These are phyloP conservation scores for Porphyrio hochstetteri DNA, from an alignment of 2,113 vertebrate genomes.

Conservation along the genomic window DNA sequence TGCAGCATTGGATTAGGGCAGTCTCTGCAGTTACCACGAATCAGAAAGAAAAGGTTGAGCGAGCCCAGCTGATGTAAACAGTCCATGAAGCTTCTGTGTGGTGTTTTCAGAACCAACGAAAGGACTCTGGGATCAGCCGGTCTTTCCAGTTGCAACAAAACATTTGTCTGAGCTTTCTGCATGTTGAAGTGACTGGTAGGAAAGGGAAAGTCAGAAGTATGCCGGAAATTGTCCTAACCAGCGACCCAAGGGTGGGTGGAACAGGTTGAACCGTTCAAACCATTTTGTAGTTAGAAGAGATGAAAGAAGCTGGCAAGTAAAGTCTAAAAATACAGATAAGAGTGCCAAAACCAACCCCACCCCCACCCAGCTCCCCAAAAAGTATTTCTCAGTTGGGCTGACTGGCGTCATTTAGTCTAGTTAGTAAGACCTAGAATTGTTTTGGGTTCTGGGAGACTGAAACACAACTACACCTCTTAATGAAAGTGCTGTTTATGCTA, in stretches of 20 bases:
- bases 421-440: background rate
- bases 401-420: background rate
- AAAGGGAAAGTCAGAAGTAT: background rate
- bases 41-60: conserved; percentile 27
- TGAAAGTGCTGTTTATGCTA: background rate
- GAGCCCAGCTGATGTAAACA: conserved; percentile 29
- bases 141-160: conserved; percentile 33
- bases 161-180: background rate
- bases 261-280: background rate
- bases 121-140: background rate
- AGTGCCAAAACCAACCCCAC: background rate
- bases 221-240: background rate
- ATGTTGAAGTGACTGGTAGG: background rate
- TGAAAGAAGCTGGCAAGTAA: background rate
- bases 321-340: background rate
- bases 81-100: background rate
- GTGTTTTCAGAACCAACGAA: conserved; percentile 18
- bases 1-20: conserved; percentile 72
- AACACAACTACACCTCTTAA: background rate
- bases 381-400: background rate
- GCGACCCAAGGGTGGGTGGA: background rate
- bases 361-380: background rate
- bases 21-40: conserved; percentile 45
- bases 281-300: background rate
- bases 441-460: conserved; percentile 18